Evolutionary conservation across 2,113 vertebrate genomes (phyloP).

Genomic region (Aphelocoma coerulescens): DNA sequence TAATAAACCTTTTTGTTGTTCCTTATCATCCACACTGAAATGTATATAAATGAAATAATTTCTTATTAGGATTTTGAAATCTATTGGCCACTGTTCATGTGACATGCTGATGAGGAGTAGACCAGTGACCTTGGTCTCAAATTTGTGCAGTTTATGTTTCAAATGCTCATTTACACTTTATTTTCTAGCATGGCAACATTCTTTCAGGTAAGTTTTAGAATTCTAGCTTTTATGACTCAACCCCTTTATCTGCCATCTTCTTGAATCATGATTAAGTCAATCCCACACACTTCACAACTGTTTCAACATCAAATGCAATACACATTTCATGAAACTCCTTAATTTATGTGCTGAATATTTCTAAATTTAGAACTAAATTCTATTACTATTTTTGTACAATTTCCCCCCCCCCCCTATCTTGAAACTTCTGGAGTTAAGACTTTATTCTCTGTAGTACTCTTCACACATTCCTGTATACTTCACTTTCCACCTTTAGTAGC

Average conservation of each 20-base stretch:
- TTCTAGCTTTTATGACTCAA: not conserved
- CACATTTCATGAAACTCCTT: not conserved
- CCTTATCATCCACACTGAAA: not conserved
- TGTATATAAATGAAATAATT: not conserved
- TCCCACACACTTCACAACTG: not conserved
- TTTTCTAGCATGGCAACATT: not conserved
- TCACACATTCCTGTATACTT: not conserved
- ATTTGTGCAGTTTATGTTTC: not conserved
- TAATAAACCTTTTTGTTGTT: not conserved
- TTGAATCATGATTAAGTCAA: not conserved
- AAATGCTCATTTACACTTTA: not conserved
- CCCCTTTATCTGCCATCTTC: not conserved
- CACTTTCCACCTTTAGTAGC: not conserved
- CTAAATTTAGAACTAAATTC: not conserved
- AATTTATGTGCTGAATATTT: not conserved
- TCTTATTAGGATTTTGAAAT: not conserved
- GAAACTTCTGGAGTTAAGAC: not conserved
- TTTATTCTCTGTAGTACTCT: not conserved
- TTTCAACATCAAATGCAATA: not conserved
- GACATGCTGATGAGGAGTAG: not conserved
- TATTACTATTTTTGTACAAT: not conserved
- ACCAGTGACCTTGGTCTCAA: not conserved
- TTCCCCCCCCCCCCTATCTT: not conserved
- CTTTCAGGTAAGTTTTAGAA: not conserved
- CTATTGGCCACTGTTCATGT: not conserved